These are phyloP conservation scores for Phymatocera aterrima DNA, from an alignment of 2,888 invertebrate genomes.

Conservation along the genomic window DNA sequence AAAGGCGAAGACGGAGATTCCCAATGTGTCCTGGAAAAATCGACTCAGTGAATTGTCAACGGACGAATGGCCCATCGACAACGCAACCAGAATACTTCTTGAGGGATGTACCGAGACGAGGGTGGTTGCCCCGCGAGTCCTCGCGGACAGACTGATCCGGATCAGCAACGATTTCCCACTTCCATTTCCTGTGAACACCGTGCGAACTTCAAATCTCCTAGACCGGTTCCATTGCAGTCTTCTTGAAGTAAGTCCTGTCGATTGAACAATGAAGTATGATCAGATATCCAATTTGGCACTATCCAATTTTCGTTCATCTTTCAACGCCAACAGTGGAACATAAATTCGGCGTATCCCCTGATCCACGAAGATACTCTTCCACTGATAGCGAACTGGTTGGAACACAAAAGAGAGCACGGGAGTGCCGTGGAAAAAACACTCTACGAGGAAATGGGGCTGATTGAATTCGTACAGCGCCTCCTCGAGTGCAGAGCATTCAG, in stretches of 20 bases:
- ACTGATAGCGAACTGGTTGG: slow-evolving; percentile 80
- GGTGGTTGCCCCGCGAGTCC: slow-evolving; percentile 60
- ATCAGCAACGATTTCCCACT: slow-evolving; percentile 72
- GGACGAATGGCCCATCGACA: slow-evolving; percentile 66
- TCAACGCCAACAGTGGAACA: slow-evolving; percentile 61
- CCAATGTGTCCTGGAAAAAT: slow-evolving; percentile 69
- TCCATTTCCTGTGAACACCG: slow-evolving; percentile 71
- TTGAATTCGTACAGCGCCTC: slow-evolving; percentile 78
- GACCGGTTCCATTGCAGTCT: slow-evolving; percentile 58
- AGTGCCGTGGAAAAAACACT: slow-evolving; percentile 76
- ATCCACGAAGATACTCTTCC: slow-evolving; percentile 82
- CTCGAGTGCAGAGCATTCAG: slow-evolving; percentile 77
- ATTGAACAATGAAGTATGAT: not conserved
- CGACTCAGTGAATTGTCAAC: slow-evolving; percentile 66
- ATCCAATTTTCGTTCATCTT: not conserved
- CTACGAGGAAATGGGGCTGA: slow-evolving; percentile 78
- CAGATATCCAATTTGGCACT: too few species aligned
- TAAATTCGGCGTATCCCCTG: slow-evolving; percentile 80
- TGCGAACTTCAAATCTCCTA: slow-evolving; percentile 64
- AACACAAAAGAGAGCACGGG: slow-evolving; percentile 77
- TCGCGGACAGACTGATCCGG: slow-evolving; percentile 64
- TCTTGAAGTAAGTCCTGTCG: slow-evolving; percentile 64
- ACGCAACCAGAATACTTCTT: slow-evolving; percentile 65
- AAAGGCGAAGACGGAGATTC: slow-evolving; percentile 56
- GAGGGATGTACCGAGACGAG: slow-evolving; percentile 60